These are phyloP conservation scores for Oreochromis mossambicus DNA, from an alignment of 2,797 vertebrate species.

Conservation along the genomic window DNA sequence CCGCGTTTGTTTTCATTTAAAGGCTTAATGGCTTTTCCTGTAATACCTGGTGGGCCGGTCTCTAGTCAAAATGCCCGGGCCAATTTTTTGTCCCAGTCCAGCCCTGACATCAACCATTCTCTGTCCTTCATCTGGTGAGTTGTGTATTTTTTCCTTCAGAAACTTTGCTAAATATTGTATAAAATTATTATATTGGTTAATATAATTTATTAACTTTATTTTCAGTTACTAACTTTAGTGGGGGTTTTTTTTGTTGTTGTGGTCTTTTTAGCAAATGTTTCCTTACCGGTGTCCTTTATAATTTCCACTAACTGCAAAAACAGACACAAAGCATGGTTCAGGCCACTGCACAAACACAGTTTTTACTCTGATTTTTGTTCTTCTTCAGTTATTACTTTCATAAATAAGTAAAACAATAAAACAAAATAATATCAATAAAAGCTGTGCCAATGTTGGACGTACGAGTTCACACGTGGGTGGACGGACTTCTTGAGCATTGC, in stretches of 20 bases:
- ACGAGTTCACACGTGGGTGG: background rate
- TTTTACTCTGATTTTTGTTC: background rate
- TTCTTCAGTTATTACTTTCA: background rate
- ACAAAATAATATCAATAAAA: background rate
- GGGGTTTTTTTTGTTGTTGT: background rate
- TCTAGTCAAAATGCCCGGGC: background rate
- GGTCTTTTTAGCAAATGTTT: background rate
- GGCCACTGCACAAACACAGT: background rate
- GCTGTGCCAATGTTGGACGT: background rate
- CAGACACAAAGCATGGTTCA: background rate
- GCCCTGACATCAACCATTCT: background rate
- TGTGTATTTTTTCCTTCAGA: background rate
- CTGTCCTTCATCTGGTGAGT: background rate
- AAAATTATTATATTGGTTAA: background rate
- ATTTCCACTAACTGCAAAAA: background rate
- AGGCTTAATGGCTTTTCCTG: background rate
- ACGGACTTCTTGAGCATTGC: background rate
- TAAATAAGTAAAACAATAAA: background rate
- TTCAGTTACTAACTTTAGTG: background rate
- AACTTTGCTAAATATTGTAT: background rate
- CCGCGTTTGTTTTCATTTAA: background rate
- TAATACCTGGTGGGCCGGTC: background rate
- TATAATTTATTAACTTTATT: background rate
- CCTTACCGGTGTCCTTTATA: background rate
- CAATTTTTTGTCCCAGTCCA: background rate